phyloP scores from a whole-genome alignment of 2,797 vertebrate genomes.

The Furcifer pardalis region DNA sequence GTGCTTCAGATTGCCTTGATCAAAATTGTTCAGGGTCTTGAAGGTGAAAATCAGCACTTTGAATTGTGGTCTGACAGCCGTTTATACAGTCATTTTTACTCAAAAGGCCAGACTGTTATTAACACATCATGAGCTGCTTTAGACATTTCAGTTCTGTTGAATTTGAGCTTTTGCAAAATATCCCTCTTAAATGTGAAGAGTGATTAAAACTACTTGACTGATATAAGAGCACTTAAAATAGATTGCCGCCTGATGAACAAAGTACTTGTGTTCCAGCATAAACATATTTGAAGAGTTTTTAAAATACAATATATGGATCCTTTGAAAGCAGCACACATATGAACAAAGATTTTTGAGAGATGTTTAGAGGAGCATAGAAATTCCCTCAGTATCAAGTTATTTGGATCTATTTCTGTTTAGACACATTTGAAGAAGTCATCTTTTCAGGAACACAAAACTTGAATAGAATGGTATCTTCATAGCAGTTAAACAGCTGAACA shows the following conservation, averaged over 20 bases:
- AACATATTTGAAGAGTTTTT: conserved; percentile 21
- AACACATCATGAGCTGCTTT: background rate
- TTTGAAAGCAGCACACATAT: conserved; percentile 19
- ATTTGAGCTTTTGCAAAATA: conserved; percentile 13
- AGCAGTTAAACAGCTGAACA: background rate
- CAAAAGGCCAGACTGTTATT: background rate
- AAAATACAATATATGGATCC: conserved; percentile 11
- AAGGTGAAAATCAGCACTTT: too few relatives aligned
- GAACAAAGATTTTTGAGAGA: background rate
- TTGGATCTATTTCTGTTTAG: background rate
- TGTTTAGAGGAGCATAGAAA: background rate
- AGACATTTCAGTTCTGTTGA: background rate
- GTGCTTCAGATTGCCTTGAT: too few relatives aligned
- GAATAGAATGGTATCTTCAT: background rate
- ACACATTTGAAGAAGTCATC: background rate
- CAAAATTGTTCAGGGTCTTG: too few relatives aligned
- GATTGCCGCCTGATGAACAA: conserved; percentile 12
- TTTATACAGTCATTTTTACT: background rate
- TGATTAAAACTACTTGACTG: background rate
- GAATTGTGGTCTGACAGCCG: too few relatives aligned
- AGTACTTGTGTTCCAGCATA: conserved; percentile 22
- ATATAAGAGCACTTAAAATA: conserved; percentile 18
- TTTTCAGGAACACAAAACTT: background rate
- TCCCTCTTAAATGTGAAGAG: conserved; percentile 18
- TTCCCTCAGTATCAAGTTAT: background rate